These are phyloP conservation scores for Notodonta ziczac DNA, from an alignment of 2,888 invertebrate species.

Conservation along the genomic window DNA sequence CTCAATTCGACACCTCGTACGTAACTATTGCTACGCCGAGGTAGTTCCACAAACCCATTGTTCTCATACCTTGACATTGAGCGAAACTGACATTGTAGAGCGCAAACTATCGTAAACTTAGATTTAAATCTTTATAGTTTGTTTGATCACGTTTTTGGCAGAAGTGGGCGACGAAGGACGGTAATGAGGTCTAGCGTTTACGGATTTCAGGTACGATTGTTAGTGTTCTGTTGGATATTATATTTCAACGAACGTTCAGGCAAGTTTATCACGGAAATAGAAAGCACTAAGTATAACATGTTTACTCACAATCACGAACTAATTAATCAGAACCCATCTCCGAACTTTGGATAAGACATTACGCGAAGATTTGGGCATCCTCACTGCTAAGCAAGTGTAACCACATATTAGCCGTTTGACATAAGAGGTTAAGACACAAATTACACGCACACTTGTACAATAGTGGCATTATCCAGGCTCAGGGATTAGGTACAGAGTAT, in stretches of 20 bases:
- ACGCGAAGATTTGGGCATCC: no score
- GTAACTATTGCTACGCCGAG: not conserved
- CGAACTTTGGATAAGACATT: no score
- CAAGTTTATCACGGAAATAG: no score
- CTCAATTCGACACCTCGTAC: not conserved
- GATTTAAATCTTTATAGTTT: slow-evolving; percentile 58
- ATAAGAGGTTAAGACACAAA: no score
- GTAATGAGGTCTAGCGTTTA: not conserved
- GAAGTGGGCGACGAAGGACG: slow-evolving; percentile 40
- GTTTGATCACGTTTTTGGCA: slow-evolving; percentile 54
- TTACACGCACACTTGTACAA: no score
- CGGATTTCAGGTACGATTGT: not conserved
- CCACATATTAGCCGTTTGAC: no score
- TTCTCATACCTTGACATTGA: slow-evolving; percentile 50
- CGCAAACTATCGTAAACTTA: slow-evolving; percentile 39
- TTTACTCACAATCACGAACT: no score
- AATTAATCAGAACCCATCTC: no score
- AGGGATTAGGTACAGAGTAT: slow-evolving; percentile 35
- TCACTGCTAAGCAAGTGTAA: no score
- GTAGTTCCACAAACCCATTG: slow-evolving; percentile 20
- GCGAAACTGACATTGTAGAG: slow-evolving; percentile 46
- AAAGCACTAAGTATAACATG: no score
- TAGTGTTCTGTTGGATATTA: not conserved
- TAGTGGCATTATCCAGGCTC: slow-evolving; percentile 12
- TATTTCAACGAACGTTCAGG: no score